Percentiles rank a stretch among this genome's conserved stretches.
Conservation (phyloP, 2,797 vertebrate species). For the Micropoecilia bifurca region DNA sequence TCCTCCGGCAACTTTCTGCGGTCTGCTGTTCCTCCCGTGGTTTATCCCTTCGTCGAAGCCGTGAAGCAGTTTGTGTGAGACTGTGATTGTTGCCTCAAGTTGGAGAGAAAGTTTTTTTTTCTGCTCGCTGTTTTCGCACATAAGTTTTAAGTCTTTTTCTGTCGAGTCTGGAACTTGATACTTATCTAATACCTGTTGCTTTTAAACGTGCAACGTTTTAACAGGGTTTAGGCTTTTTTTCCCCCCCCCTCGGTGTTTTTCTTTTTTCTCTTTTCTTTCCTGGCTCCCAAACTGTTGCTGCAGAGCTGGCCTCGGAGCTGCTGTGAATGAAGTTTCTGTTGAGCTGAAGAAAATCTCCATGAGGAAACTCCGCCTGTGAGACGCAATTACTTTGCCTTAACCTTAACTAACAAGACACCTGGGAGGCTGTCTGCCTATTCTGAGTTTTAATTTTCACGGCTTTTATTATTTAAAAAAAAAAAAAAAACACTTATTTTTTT, state of each 20-base stretch:
- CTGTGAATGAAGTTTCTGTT: conserved; percentile 64
- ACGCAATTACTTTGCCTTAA: conserved; percentile 57
- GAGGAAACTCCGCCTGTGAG: conserved; percentile 73
- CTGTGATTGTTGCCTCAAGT: conserved; percentile 38
- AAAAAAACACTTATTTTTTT: no score
- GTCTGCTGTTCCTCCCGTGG: conserved; percentile 26
- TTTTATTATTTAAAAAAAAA: not conserved
- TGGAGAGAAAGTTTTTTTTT: conserved; percentile 18
- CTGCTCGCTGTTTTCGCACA: not conserved
- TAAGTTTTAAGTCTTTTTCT: not conserved
- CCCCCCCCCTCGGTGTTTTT: not conserved
- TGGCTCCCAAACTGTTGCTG: not conserved
- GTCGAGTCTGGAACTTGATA: conserved; percentile 47
- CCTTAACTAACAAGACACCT: conserved; percentile 18
- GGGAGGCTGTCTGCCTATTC: not conserved
- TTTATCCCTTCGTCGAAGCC: conserved; percentile 41
- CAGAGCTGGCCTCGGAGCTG: conserved; percentile 29
- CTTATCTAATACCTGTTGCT: not conserved
- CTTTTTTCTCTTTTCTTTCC: not conserved
- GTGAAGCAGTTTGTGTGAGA: conserved; percentile 30
- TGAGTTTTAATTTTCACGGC: not conserved
- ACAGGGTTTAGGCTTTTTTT: not conserved
- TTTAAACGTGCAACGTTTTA: conserved; percentile 1
- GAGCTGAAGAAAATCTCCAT: conserved; percentile 69
- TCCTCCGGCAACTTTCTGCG: conserved; percentile 19